phyloP scores from a whole-genome alignment of 2,113 vertebrate species.

The Barbus barbus region DNA sequence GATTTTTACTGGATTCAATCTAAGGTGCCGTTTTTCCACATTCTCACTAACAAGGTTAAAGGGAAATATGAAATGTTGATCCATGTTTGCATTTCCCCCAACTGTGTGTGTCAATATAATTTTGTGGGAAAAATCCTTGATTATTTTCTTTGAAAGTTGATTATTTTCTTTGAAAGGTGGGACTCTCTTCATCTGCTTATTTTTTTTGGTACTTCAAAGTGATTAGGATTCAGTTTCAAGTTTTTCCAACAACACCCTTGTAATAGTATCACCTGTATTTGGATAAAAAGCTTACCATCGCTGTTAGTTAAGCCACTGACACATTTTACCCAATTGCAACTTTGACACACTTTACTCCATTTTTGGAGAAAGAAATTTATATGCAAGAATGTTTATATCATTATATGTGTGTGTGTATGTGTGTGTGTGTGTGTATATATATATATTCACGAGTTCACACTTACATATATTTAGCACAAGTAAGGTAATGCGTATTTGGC shows the following conservation, averaged over 20 bases:
- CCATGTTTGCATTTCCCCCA: not conserved
- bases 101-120: slow-evolving; percentile 13
- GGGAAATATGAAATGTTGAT: slow-evolving; percentile 9
- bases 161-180: slow-evolving; percentile 24
- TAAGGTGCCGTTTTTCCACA: not conserved
- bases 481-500: too few relatives aligned
- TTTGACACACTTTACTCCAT: not conserved
- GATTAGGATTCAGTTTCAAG: not conserved
- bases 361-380: too few relatives aligned
- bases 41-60: not conserved
- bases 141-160: slow-evolving; percentile 23
- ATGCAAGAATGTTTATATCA: too few relatives aligned
- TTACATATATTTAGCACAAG: too few relatives aligned
- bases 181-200: not conserved
- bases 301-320: not conserved
- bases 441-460: too few relatives aligned
- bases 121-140: not conserved
- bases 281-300: not conserved
- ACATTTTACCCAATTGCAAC: not conserved
- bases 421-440: too few relatives aligned
- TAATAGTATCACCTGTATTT: not conserved
- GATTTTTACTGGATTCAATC: not conserved
- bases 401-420: too few relatives aligned
- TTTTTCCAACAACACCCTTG: slow-evolving; percentile 6
- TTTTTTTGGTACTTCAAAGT: not conserved